A percentile compares a stretch with the other conserved stretches of the same genome.
Evolutionary conservation across 1,140 invertebrate species (phyloP).

Genomic region (Xylocopa sonorina): DNA sequence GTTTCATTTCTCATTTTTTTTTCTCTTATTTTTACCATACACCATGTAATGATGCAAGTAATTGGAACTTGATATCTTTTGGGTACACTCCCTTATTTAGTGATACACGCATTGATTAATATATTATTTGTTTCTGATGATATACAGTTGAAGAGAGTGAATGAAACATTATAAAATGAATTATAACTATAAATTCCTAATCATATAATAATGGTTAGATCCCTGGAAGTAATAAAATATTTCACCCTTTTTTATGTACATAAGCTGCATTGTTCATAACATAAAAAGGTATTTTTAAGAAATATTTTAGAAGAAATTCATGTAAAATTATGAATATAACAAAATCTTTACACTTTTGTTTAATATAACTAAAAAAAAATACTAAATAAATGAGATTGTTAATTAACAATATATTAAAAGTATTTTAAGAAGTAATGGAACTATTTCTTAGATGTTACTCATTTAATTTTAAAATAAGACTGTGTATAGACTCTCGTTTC

Average conservation of each 20-base stretch:
- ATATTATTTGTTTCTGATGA: neutral
- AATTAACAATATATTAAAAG: neutral
- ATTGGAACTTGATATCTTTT: constrained; percentile 27
- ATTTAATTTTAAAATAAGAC: neutral
- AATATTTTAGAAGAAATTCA: neutral
- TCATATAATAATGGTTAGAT: constrained; percentile 9
- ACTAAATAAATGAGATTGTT: neutral
- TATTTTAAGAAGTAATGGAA: neutral
- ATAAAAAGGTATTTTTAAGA: constrained; percentile 4
- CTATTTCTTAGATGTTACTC: neutral
- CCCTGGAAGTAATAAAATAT: constrained; percentile 25
- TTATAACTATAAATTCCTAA: constrained; percentile 4
- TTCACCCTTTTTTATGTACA: neutral
- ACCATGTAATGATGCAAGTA: constrained; percentile 8
- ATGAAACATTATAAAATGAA: constrained; percentile 2
- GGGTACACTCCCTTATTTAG: neutral
- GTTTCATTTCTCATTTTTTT: neutral
- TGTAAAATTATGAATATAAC: constrained; percentile 3
- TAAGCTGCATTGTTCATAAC: constrained; percentile 2
- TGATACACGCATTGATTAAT: constrained; percentile 24
- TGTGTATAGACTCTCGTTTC: constrained; percentile 9
- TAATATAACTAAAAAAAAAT: neutral
- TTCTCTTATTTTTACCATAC: constrained; percentile 11
- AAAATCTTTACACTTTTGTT: neutral
- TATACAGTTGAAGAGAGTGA: neutral